Evolutionary conservation across 2,888 invertebrate species (phyloP), one percentile per base, ranked within the genome.

Genomic region (Tanytarsus gracilentus): DNA sequence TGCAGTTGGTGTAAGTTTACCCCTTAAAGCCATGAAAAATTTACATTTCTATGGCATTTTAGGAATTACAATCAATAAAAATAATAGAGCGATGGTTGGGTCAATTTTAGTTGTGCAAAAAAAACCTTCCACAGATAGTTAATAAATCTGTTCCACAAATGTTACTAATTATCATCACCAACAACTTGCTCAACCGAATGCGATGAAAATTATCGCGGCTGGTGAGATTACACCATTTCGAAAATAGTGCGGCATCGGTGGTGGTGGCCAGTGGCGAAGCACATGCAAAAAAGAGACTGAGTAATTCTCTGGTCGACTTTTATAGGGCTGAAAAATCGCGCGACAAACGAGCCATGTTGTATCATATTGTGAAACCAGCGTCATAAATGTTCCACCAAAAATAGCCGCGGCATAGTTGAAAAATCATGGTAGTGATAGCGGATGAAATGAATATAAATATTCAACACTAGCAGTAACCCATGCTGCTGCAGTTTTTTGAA

Each of bases 11-110:
- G 48, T 58, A 58, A 58, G 48, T 58, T 48, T 44, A 58, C 44
- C 44, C 58, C 23, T n/a, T 48, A 58, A 58, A 58, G 58, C 58
- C 58, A 58, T 58, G 40, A 23, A 40, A 40, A 48, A 48, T 48
- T 48, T 21, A 29, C 58, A 58, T 58, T 58, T 39, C 39, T 48
- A 58, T 48, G 48, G 58, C 58, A 40, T 27, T 14, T 16, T n/a
- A 55, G 11, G 26, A 53, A 18, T 39, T 29, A 29, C 48, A 48
- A 58, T 58, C 58, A 30, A 58, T 58, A 58, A 55, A 39, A 33
- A 21, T 14, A 33, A 21, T 39, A 18, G 9, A 18, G 1, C 30
- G 51, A 51, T 51, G 51, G 30, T 51, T 25, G 23, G n/a, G 8
- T 26, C 8, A 26, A 48, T 30, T 51, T n/a, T 23, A 51, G 4